Evolutionary conservation across 2,797 vertebrate genomes (phyloP).

Genomic region (Neosalanx taihuensis): DNA sequence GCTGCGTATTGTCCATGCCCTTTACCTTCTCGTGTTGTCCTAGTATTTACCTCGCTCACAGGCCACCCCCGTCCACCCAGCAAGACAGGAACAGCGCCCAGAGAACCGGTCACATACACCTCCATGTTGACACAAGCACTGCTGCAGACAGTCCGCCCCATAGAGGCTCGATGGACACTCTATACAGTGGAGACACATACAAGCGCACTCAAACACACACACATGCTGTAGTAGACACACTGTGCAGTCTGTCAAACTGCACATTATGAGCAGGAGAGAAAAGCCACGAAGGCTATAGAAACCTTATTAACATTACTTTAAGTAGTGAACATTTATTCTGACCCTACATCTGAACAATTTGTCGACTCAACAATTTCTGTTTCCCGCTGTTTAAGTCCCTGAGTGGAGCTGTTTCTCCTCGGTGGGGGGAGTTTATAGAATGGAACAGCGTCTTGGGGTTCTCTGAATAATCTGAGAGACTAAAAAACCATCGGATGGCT

Average conservation of each 20-base stretch:
- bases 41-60: slow-evolving; percentile 76
- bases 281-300: no score
- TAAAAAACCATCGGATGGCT: neutral
- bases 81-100: slow-evolving; percentile 66
- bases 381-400: neutral
- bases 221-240: no score
- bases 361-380: neutral
- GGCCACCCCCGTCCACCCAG: slow-evolving; percentile 75
- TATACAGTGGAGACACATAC: slow-evolving; percentile 37
- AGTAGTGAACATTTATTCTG: no score
- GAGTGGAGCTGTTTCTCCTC: neutral
- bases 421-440: neutral
- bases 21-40: neutral
- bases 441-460: neutral
- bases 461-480: neutral
- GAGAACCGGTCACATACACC: slow-evolving; percentile 70
- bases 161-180: slow-evolving; percentile 70
- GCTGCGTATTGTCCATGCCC: neutral
- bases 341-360: neutral
- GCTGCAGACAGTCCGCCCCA: slow-evolving; percentile 64
- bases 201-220: neutral
- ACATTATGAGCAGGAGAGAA: no score
- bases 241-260: no score
- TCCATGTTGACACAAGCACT: slow-evolving; percentile 76
- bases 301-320: no score